Base-by-base conservation (phyloP, 35 echinoderm and acorn worm species). In the Anneissia japonica region DNA sequence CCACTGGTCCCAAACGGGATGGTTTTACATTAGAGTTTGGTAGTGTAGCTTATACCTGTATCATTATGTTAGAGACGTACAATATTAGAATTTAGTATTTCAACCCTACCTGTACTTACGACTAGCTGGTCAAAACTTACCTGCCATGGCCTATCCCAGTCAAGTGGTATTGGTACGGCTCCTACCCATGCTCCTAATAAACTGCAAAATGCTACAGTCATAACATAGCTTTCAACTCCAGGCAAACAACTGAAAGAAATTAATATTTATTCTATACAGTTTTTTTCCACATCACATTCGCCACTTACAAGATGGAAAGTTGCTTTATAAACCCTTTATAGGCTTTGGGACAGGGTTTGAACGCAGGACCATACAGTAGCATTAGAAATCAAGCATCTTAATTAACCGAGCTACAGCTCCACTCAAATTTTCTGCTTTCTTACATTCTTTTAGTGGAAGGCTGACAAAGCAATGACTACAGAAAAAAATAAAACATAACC, bases 91-190 rank as follows among this genome's bases (percentile, higher is more conserved):
- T 51, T 78, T 3, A 85, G 38, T 76, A 34, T 17, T 78, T 19
- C 55, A 16, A 31, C 51, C 11, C 33, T 30, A 11, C 76, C 26
- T 17, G 35, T 0, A 36, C 31, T 4, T 55, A 11, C 38, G 75
- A 77, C 36, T 1, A 30, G 23, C 17, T 26, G 46, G 72, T 30
- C 43, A 34, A 76, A 11, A 84, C 77, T 37, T 87, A 93, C 91
- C 95, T 97, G 95, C 95, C 95, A 97, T 19, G 91, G 91, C 88
- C 95, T 90, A 72, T 97, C 95, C 95, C 95, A 97, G 64, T 97
- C 91, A 3, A 97, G 82, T 23, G 95, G 95, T 39, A 97, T 93
- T 14, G 91, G 88, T n/a, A 97, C 87, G 7, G 95, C 95, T 39
- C 95, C 95, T 34, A 97, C 46, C 95, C 95, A 97, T 32, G 95